phyloP scores from a whole-genome alignment of 1,140 invertebrate species.

The Nasonia giraulti region DNA sequence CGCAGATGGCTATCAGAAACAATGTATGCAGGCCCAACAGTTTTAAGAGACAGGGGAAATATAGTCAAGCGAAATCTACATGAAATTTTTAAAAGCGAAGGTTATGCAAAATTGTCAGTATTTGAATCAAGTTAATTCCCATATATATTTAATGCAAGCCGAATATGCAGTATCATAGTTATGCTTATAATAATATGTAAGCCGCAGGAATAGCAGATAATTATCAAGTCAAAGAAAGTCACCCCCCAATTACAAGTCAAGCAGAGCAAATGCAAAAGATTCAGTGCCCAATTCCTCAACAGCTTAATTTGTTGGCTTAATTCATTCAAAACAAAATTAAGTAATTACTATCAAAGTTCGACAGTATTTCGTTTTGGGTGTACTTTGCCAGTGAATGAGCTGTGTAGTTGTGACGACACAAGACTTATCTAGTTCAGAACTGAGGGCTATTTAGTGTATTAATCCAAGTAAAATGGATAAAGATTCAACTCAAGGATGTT shows the following conservation, averaged over 20 bases:
- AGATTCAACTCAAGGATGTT: too few species aligned
- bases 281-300: too few species aligned
- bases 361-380: constrained; percentile 66
- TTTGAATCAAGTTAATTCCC: constrained; percentile 1
- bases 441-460: neutral
- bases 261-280: constrained; percentile 12
- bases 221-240: constrained; percentile 37
- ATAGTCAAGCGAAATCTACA: neutral
- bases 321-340: constrained; percentile 40
- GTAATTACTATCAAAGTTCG: constrained; percentile 61
- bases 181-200: constrained; percentile 35
- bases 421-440: constrained; percentile 70
- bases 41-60: constrained; percentile 16
- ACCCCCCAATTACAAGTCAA: constrained; percentile 14
- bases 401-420: constrained; percentile 76
- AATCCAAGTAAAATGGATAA: too few species aligned
- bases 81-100: constrained; percentile 35
- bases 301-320: too few species aligned
- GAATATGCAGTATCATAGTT: constrained; percentile 22
- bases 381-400: constrained; percentile 78
- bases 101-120: constrained; percentile 16
- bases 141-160: constrained; percentile 1
- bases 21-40: constrained; percentile 21
- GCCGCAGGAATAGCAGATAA: constrained; percentile 12
- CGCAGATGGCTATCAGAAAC: constrained; percentile 64